Conservation (phyloP, 2,888 invertebrate species). For the Polyommatus icarus region DNA sequence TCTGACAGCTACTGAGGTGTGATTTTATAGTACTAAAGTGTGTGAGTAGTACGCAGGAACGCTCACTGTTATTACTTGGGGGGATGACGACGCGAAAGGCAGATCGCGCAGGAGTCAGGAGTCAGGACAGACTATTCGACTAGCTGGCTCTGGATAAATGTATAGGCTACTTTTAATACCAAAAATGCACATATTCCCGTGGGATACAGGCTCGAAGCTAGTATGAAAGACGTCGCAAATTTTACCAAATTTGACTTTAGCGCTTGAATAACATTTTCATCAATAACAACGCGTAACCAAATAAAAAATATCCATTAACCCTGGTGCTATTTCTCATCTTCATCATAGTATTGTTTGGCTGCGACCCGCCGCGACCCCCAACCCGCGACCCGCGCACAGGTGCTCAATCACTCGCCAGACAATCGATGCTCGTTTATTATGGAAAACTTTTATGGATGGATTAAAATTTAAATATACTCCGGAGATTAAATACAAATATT, state of each 20-base stretch:
- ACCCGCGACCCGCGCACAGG: neutral
- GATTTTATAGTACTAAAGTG: neutral
- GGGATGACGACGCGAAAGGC: too few species aligned
- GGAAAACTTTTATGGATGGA: neutral
- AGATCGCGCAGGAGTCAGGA: too few species aligned
- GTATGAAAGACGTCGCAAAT: neutral
- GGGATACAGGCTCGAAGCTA: neutral
- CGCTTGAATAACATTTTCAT: neutral
- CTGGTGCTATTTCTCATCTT: conserved; percentile 23
- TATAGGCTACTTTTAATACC: too few species aligned
- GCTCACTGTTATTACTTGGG: too few species aligned
- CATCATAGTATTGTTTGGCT: conserved; percentile 21
- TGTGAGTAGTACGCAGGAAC: too few species aligned
- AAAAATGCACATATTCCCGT: too few species aligned
- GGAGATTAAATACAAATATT: neutral
- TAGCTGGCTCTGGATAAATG: too few species aligned
- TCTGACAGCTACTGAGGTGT: neutral
- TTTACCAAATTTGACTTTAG: neutral
- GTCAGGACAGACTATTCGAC: too few species aligned
- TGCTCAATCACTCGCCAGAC: conserved; percentile 17
- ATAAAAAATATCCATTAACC: conserved; percentile 25
- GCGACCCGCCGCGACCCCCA: conserved; percentile 1
- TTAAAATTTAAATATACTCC: neutral
- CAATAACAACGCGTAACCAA: neutral
- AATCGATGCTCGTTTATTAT: conserved; percentile 14